Percentiles rank a stretch among this genome's conserved stretches.
These are phyloP conservation scores for Nephrotoma guestfalica DNA, from an alignment of 2,888 invertebrate genomes.

Conservation along the genomic window DNA sequence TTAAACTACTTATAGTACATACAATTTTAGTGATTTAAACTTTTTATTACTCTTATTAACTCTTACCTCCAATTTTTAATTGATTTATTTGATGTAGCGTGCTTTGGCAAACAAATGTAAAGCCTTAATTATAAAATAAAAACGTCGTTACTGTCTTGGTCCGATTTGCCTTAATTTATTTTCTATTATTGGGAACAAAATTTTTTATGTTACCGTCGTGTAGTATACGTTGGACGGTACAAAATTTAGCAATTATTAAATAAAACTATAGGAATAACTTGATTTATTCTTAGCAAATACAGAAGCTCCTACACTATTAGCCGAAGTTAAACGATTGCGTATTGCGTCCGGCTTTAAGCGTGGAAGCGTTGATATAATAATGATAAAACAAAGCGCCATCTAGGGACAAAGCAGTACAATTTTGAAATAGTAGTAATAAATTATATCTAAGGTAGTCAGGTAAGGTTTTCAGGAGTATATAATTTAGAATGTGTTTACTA, in stretches of 20 bases:
- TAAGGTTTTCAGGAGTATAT: too few relatives aligned
- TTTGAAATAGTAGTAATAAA: too few relatives aligned
- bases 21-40: not conserved
- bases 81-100: not conserved
- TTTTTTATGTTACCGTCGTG: not conserved
- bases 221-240: not conserved
- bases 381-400: too few relatives aligned
- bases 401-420: too few relatives aligned
- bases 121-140: not conserved
- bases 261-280: not conserved
- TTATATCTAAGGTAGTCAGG: too few relatives aligned
- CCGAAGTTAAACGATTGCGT: too few relatives aligned
- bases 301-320: too few relatives aligned
- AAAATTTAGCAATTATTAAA: not conserved
- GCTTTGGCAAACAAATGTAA: not conserved
- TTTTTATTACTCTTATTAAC: not conserved
- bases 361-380: too few relatives aligned
- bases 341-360: too few relatives aligned
- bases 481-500: too few relatives aligned
- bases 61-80: not conserved
- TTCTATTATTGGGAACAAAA: not conserved
- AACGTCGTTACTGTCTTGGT: not conserved
- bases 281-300: too few relatives aligned
- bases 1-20: not conserved
- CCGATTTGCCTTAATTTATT: not conserved